Conservation (phyloP, 2,113 vertebrate species). For the Alethe diademata region DNA sequence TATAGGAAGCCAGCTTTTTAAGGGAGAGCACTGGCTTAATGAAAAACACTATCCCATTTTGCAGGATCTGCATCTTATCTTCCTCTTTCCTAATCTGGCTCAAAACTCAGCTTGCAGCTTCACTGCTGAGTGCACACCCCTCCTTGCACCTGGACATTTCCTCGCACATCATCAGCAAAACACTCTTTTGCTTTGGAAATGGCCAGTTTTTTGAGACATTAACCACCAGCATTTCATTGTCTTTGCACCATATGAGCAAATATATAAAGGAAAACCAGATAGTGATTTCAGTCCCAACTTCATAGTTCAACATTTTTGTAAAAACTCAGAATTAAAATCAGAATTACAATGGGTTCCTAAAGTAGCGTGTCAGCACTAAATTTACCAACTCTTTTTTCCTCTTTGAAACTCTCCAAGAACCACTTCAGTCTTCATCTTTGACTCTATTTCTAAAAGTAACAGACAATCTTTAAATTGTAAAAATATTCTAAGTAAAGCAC, state of each 20-base stretch:
- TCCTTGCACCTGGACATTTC: neutral
- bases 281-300: neutral
- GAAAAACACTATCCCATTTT: neutral
- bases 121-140: neutral
- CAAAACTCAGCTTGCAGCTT: neutral
- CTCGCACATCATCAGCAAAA: neutral
- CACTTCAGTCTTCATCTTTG: neutral
- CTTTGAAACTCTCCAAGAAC: neutral
- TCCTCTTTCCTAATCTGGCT: neutral
- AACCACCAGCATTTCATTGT: neutral
- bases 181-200: neutral
- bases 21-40: neutral
- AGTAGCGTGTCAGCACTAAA: neutral
- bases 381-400: neutral
- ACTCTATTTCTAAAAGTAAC: neutral
- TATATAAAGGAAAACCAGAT: neutral
- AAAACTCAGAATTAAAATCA: neutral
- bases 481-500: rapidly evolving
- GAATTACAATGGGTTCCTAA: neutral
- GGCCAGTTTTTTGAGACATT: neutral
- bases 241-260: neutral
- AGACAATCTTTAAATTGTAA: neutral
- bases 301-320: rapidly evolving
- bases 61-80: neutral
- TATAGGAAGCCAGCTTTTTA: neutral